Base-by-base conservation (phyloP, 2,888 invertebrate genomes). In the Eurytoma adleriae region DNA sequence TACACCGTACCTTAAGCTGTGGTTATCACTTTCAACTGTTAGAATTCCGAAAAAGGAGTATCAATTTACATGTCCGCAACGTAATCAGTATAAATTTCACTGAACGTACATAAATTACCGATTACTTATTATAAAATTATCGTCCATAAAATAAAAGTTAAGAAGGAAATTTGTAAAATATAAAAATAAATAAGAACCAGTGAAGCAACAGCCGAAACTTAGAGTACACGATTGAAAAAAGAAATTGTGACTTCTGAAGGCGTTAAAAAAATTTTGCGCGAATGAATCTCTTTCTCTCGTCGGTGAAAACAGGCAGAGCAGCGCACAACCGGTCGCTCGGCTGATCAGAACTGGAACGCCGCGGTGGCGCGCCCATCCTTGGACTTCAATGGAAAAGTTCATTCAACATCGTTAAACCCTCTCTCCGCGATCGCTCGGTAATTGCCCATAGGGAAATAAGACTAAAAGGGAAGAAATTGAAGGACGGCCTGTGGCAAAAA, bases 361-460 rank as follows among this genome's bases (percentile, higher is more conserved):
- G 59, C 54, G 18, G 20, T 20, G 71, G 70, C 77, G 57, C 75
- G 68, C 78, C 82, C 78, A 80, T 78, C 80, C 79, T 82, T 82
- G 78, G 76, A 69, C 69, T 76, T 80, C 75, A 73, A 76, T 80
- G 82, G 82, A 82, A 82, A 82, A 78, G 72, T 82, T 82, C 73
- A 77, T 73, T 81, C 79, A 72, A 75, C 79, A 71, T 75, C 77
- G 71, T 79, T 79, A 78, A 79, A 74, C 64, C 66, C 50, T 48
- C 59, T 52, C 64, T 72, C 62, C 24, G 52, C 71, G 70, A 74
- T 70, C 52, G 30, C 56, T 3, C 48, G 40, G 70, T 78, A 82
- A 82, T 82, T 79, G 79, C 56, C 77, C 71, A 57, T 77, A 79
- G 77, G 78, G 71, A 82, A 82, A 79, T 82, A 79, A 82, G 70